Evolutionary conservation across 92 coral and sea anemone species (phyloP).

Genomic region (Palythoa grandis): DNA sequence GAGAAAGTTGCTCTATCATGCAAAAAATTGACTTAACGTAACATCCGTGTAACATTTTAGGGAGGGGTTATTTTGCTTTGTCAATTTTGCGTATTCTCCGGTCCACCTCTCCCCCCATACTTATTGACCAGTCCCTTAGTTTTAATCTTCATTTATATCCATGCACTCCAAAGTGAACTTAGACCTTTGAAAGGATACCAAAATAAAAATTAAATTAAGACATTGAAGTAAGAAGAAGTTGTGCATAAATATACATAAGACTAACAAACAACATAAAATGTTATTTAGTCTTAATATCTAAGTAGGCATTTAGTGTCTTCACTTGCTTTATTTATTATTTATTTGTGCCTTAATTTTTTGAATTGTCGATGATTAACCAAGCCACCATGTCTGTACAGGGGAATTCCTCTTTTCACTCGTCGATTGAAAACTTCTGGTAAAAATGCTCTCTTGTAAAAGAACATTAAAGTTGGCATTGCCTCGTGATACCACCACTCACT

Average conservation of each 20-base stretch:
- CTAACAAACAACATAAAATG: background rate
- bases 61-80: no score
- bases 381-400: slow-evolving; percentile 10
- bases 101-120: no score
- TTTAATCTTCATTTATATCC: background rate
- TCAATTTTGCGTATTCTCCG: no score
- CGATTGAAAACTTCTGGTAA: slow-evolving; percentile 14
- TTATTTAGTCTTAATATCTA: background rate
- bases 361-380: background rate
- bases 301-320: slow-evolving; percentile 1
- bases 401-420: slow-evolving; percentile 8
- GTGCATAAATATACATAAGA: background rate
- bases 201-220: background rate
- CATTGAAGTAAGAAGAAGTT: background rate
- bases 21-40: no score
- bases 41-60: no score
- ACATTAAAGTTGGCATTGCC: background rate
- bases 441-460: slow-evolving; percentile 2
- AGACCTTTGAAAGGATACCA: slow-evolving; percentile 3
- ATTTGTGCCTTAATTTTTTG: slow-evolving; percentile 8
- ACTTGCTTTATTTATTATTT: slow-evolving; percentile 6
- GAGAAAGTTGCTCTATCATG: no score
- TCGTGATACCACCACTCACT: slow-evolving; percentile 10
- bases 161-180: background rate
- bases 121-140: background rate